These are phyloP conservation scores for Pyxicephalus adspersus DNA, from an alignment of 2,113 vertebrate species.

Conservation along the genomic window DNA sequence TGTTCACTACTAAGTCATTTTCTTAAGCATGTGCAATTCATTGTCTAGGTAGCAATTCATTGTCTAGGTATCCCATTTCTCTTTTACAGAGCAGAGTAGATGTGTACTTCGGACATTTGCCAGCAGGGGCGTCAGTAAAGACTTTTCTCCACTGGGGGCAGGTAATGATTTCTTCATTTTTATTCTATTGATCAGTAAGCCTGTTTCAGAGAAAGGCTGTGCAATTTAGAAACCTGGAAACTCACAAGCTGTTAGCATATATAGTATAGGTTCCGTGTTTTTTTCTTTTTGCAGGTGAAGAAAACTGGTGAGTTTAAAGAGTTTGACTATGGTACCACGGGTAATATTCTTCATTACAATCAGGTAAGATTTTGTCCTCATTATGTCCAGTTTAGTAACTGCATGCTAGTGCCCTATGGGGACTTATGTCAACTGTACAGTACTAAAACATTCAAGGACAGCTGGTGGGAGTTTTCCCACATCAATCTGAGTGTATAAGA, in stretches of 20 bases:
- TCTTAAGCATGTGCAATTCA: no score
- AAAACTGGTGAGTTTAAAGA: conserved; percentile 77
- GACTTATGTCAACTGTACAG: no score
- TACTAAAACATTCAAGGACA: no score
- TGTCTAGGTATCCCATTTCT: neutral
- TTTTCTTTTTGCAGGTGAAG: conserved; percentile 66
- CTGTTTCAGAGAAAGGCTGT: no score
- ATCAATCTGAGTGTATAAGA: no score
- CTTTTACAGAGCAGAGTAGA: conserved; percentile 84
- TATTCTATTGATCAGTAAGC: neutral
- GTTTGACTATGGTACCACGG: conserved; percentile 79
- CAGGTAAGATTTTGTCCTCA: conserved; percentile 74
- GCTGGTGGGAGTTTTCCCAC: no score
- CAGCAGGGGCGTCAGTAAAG: conserved; percentile 91
- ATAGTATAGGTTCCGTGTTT: neutral
- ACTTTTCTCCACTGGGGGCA: conserved; percentile 96
- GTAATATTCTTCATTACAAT: conserved; percentile 81
- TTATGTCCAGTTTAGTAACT: no score
- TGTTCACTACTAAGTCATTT: no score
- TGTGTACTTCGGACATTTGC: conserved; percentile 90
- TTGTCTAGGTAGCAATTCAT: no score
- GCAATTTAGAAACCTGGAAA: no score
- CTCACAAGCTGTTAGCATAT: no score
- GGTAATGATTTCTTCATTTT: conserved; percentile 70
- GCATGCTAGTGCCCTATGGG: no score